Base-by-base conservation (phyloP, 2,113 vertebrate genomes). In the Lepus europaeus region DNA sequence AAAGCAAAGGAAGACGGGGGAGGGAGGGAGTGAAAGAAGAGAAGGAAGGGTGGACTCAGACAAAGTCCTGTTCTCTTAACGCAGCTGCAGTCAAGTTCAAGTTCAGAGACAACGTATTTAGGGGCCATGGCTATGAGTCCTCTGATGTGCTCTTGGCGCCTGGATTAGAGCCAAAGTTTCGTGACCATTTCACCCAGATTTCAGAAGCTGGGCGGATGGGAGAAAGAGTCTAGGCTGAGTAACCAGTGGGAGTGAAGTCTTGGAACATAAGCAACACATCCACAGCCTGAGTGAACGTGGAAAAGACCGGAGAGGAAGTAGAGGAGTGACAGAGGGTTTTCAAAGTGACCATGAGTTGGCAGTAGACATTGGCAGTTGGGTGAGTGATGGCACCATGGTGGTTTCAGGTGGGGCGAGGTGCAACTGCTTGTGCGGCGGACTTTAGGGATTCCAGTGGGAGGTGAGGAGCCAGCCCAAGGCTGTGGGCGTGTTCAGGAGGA, bases 111-210 rank as follows among this genome's bases (percentile, higher is more conserved):
- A 20, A 56, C 3, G 1, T 25, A 11, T 1, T 1, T 5, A 36
- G 49, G 73, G 8, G 23, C 66, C 22, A 0, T 0, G 23, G 27
- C 27, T 36, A 17, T 3, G 31, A n/a, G 13, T 45, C 45, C 0
- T 12, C 0, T 0, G 53, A 10, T 0, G 2, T 8, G 39, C n/a
- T 20, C 0, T 4, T 0, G 5, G 68, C 63, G 6, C 59, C 70
- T 6, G 66, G 33, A 23, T 49, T 49, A 63, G 16, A 83, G 23
- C 31, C n/a, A 1, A 25, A 13, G 11, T 51, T 51, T 12, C 1
- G 0, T 73, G 20, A 49, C 22, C 20, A 9, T 49, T 33, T 84
- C 69, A 0, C 31, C 8, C 31, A 3, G 14, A 64, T 31, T 19
- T 36, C 9, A 45, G 56, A 53, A 22, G 0, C 53, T 19, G 5